A percentile compares a stretch with the other conserved stretches of the same genome.
Conservation (phyloP, 2,888 invertebrate species). For the Ernsta delagoae region DNA sequence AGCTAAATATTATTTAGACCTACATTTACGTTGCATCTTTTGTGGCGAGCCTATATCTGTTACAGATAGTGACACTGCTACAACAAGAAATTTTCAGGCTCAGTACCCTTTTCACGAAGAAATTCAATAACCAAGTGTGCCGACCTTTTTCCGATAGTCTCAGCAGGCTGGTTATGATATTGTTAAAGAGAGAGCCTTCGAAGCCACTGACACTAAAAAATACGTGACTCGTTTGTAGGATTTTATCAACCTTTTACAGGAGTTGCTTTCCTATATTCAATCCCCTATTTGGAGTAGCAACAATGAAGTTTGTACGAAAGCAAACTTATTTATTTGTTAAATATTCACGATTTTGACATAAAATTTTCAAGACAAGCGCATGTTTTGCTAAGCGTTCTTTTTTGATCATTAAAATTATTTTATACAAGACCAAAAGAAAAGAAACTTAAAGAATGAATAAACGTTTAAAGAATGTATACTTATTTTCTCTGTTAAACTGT, state of each 20-base stretch:
- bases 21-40: no score
- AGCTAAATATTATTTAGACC: no score
- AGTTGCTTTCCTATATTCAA: slow-evolving; percentile 47
- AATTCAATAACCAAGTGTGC: slow-evolving; percentile 47
- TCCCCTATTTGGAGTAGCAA: slow-evolving; percentile 41
- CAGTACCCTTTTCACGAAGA: slow-evolving; percentile 44
- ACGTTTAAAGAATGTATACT: neutral
- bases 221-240: slow-evolving; percentile 80
- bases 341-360: neutral
- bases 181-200: slow-evolving; percentile 73
- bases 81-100: slow-evolving; percentile 44
- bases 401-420: neutral
- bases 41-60: no score
- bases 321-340: neutral
- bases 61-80: slow-evolving; percentile 33
- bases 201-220: slow-evolving; percentile 69
- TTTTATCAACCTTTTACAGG: slow-evolving; percentile 80
- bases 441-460: neutral
- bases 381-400: neutral
- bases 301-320: neutral
- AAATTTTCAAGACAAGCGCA: neutral
- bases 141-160: slow-evolving; percentile 63
- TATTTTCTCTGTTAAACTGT: no score
- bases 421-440: neutral
- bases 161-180: slow-evolving; percentile 74